A percentile compares a stretch with the other conserved stretches of the same genome.
Conservation (phyloP, 1,140 invertebrate genomes). For the Propsilocerus akamusi region DNA sequence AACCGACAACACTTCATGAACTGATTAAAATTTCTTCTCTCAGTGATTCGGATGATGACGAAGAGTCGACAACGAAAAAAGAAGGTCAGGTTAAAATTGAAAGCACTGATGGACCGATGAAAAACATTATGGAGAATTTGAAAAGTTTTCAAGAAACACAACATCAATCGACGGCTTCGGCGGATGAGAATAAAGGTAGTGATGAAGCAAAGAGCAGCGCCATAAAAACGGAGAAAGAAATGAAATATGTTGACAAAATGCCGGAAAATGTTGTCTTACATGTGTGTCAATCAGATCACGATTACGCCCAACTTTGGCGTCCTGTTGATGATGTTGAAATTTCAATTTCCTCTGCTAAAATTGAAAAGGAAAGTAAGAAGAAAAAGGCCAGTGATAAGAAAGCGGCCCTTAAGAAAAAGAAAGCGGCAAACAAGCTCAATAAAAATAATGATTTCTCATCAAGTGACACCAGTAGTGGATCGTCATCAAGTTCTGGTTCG, state of each 20-base stretch:
- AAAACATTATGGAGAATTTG: slow-evolving; percentile 70
- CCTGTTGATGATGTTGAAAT: not conserved
- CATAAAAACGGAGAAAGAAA: slow-evolving; percentile 26
- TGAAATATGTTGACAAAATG: slow-evolving; percentile 18
- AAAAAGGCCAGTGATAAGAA: slow-evolving; percentile 5
- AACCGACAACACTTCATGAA: slow-evolving; percentile 9
- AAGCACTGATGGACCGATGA: slow-evolving; percentile 25
- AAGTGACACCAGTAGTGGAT: slow-evolving; percentile 52
- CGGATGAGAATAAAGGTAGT: slow-evolving; percentile 5
- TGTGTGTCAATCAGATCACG: slow-evolving; percentile 42
- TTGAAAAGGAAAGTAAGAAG: slow-evolving; percentile 6
- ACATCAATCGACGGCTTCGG: slow-evolving; percentile 5
- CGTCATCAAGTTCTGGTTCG: slow-evolving; percentile 30
- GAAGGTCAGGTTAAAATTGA: slow-evolving; percentile 2
- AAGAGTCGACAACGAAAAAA: slow-evolving; percentile 10
- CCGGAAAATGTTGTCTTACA: slow-evolving; percentile 28
- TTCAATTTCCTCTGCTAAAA: not conserved
- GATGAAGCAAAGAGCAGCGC: slow-evolving; percentile 21
- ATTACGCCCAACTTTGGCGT: slow-evolving; percentile 32
- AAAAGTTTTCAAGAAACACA: slow-evolving; percentile 39
- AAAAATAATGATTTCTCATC: slow-evolving; percentile 28
- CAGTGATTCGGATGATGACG: slow-evolving; percentile 17
- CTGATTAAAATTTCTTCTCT: slow-evolving; percentile 10
- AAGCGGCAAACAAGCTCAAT: slow-evolving; percentile 12
- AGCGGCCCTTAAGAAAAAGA: slow-evolving; percentile 7